Base-by-base conservation (phyloP, 2,888 invertebrate species). In the Ectropis crepuscularia region DNA sequence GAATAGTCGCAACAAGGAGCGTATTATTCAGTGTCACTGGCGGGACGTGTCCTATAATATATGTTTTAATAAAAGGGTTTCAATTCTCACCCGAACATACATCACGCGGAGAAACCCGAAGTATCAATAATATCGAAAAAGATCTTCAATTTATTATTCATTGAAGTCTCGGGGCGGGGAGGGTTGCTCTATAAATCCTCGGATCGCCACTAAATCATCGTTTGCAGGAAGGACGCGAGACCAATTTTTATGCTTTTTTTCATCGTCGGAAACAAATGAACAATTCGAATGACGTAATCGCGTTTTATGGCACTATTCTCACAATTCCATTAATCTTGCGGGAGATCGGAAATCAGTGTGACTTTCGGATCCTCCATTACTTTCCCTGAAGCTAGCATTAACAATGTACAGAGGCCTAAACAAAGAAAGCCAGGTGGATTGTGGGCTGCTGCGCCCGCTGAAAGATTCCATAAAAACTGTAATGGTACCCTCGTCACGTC, bases 1-100 rank as follows among this genome's bases (percentile, higher is more conserved):
- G 88, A 87, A 86, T 84, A 85, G 88, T 88, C 82, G 87, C 89
- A 88, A 90, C 88, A 88, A 85, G 85, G 85, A 88, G 85, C 83
- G 77, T 90, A 92, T 92, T 90, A 90, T 91, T 92, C 92, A 90
- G 85, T 92, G 92, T 92, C 92, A 89, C 81, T 72, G 77, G 72
- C 88, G 82, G 81, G 90, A 85, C 89, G 91, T 83, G 90, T 85
- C 83, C 80, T 78, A 80, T 91, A 91, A 92, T 92, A 90, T 92
- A 92, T 92, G 92, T 89, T 90, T 92, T 92, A 92, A 92, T 92
- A 92, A 92, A 92, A 92, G 90, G 90, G 89, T 90, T 90, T 87
- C 89, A 89, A 89, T 87, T 89, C 87, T 82, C 87, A 82, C 86
- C 86, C 85, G 83, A 83, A 85, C 88, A 87, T 91, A 89, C 82